Evolutionary conservation across 2,113 vertebrate genomes (phyloP), one percentile per base, ranked within the genome.

Genomic region (Benitochromis conjunctus): DNA sequence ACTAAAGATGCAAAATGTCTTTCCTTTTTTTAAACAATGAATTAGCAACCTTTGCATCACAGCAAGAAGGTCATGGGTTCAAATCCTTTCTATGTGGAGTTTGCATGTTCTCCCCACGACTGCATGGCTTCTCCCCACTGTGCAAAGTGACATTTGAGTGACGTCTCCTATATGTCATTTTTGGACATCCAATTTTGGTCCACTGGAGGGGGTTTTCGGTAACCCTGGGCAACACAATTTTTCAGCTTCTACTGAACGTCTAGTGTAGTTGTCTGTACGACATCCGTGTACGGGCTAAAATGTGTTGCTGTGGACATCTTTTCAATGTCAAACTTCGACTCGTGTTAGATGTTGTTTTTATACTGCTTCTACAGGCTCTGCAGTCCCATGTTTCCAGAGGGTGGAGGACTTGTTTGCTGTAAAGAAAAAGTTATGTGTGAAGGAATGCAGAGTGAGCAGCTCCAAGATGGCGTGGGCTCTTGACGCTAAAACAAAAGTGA

Each of bases 271-370:
- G 2, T 19, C 9, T 1, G 1, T 54, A n/a, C 0, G 16, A 60
- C 58, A 5, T 4, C 16, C 29, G 1, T 36, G 31, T 36, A 64
- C 2, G 31, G 60, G 18, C 6, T 64, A 36, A 38, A 36, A 38
- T 38, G 2, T 64, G 60, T 64, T 36, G 18, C n/a, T 64, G 60
- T 12, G 18, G 11, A n/a, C 10, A 64, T n/a, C 1, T 64, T 64
- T 64, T 64, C 31, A 64, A n/a, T 64, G 34, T 64, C n/a, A 64
- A 64, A 64, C 31, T 64, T 64, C 9, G 7, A 64, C 60, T 64
- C 31, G n/a, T 36, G 4, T 1, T 64, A 62, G 18, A 36, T 3
- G 1, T 12, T 1, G 1, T 64, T 64, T 62, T 36, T 64, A 64
- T 64, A 36, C 60, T 36, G 60, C 31, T 5, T 64, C 2, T 64